Conservation (phyloP, 2,113 vertebrate species). For the Kobus ellipsiprymnus region DNA sequence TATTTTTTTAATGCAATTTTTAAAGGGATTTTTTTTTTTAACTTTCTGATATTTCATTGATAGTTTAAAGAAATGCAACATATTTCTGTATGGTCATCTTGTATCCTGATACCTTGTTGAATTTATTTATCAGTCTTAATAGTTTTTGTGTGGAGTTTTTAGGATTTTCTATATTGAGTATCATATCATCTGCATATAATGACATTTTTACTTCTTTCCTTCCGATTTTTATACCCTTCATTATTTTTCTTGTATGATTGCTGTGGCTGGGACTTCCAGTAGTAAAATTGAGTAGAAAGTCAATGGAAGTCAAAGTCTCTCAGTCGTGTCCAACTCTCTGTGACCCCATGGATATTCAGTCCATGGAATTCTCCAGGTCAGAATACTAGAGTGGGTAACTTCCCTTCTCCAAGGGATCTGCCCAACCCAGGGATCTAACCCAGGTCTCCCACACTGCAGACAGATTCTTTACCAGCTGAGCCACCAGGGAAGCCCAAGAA, state of each 20-base stretch:
- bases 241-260: not conserved
- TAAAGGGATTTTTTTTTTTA: not conserved
- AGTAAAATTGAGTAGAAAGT: not conserved
- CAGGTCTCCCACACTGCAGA: not conserved
- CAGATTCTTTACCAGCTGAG: not conserved
- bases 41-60: not conserved
- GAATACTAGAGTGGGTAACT: not conserved
- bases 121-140: not conserved
- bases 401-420: not conserved
- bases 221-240: not conserved
- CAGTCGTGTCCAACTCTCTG: not conserved
- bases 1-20: not conserved
- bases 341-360: not conserved
- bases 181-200: not conserved
- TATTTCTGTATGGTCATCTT: not conserved
- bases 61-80: not conserved
- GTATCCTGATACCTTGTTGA: not conserved
- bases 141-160: not conserved
- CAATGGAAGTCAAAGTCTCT: not conserved
- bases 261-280: not conserved
- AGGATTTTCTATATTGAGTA: not conserved
- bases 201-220: not conserved
- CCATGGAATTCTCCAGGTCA: not conserved
- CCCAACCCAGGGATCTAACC: not conserved
- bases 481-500: not conserved